Base-by-base conservation (phyloP, 2,888 invertebrate genomes). In the Leucozona laternaria region DNA sequence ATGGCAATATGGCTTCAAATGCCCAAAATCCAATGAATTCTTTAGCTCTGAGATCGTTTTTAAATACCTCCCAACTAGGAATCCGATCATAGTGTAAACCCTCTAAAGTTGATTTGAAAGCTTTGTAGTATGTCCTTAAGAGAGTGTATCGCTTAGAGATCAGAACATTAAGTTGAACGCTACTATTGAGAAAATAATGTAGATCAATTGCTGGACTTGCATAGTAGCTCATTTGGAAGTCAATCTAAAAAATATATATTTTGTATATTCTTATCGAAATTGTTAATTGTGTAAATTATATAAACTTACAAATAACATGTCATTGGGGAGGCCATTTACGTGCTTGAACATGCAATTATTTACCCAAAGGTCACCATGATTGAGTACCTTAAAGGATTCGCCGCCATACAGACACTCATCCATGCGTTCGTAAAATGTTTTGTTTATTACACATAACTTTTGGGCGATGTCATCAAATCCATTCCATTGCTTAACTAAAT, bases 321-420 rank as follows among this genome's bases (percentile, higher is more conserved):
- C n/a, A 2, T 20, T 2, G n/a, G 43, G 20, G 15, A 11, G 34
- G 15, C 48, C 43, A 34, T 89, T 88, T 75, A 92, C 88, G 88
- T 94, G 93, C 88, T 93, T 92, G 89, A 93, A 94, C 92, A 94
- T 92, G 88, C 93, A 93, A 88, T 94, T 94, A 80, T 94, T 94
- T n/a, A 93, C 91, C 94, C 94, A 94, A 2, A 94, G 90, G 88
- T 94, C 94, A 13, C 94, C 94, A 88, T 94, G 94, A 89, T 93
- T 93, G 48, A 94, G 89, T n/a, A 94, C 93, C 31, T 93, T 93
- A 66, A 94, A 91, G 17, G 75, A 70, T 78, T 92, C 91, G 3
- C 90, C 90, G 0, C 89, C 84, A 7, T 43, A 11, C 17, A 28
- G 17, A 28, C 43, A 43, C 7, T 25, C n/a, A 43, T 70, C 55